These are phyloP conservation scores for Siphlonurus alternatus DNA, from an alignment of 2,888 invertebrate genomes.

Conservation along the genomic window DNA sequence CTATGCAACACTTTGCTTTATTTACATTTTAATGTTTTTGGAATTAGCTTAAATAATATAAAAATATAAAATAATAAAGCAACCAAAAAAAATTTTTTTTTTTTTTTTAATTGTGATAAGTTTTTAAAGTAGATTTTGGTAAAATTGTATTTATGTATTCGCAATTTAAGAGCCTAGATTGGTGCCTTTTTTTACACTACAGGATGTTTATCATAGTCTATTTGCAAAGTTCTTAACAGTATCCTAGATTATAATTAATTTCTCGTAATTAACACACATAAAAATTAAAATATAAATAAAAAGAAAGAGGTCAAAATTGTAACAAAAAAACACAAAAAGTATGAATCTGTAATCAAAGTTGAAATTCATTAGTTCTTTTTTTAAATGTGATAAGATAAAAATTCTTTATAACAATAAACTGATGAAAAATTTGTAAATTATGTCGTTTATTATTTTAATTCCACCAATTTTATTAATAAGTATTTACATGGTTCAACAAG, in stretches of 20 bases:
- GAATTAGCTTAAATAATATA: neutral
- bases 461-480: too few relatives aligned
- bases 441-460: neutral
- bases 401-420: slow-evolving; percentile 1
- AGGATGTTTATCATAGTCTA: too few relatives aligned
- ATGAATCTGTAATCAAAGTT: neutral
- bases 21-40: neutral
- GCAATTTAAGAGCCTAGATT: neutral
- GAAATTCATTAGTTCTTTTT: neutral
- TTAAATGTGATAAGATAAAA: slow-evolving; percentile 3
- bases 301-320: too few relatives aligned
- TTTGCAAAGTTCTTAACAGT: too few relatives aligned
- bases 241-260: too few relatives aligned
- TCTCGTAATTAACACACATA: too few relatives aligned
- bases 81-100: too few relatives aligned
- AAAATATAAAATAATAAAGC: too few relatives aligned
- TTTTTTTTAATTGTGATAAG: slow-evolving; percentile 1
- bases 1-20: too few relatives aligned
- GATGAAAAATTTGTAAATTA: neutral
- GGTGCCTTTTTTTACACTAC: neutral
- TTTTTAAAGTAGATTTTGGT: neutral
- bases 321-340: too few relatives aligned
- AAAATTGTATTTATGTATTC: neutral
- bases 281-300: too few relatives aligned
- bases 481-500: too few relatives aligned